phyloP scores from a whole-genome alignment of 2,113 vertebrate genomes.

The Cariama cristata region DNA sequence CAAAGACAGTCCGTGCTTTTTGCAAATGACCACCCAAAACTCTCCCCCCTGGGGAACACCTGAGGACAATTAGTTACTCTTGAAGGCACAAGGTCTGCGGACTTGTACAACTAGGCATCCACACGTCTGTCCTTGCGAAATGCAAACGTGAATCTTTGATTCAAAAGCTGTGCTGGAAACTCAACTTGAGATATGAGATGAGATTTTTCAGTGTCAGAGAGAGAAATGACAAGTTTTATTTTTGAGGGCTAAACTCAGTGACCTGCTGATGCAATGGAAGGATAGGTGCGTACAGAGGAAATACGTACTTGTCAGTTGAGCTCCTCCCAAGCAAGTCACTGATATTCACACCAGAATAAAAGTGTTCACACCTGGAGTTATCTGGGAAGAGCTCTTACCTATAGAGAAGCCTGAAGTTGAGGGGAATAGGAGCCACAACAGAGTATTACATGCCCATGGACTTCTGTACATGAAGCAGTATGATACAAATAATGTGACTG shows the following conservation, averaged over 20 bases:
- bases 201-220: neutral
- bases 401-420: neutral
- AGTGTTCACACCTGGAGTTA: neutral
- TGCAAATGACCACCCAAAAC: neutral
- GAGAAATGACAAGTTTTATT: neutral
- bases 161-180: neutral
- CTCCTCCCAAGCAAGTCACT: neutral
- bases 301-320: neutral
- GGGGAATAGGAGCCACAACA: neutral
- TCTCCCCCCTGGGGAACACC: neutral
- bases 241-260: neutral
- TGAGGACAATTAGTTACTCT: neutral
- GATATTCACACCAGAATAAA: neutral
- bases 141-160: neutral
- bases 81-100: neutral
- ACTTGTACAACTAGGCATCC: neutral
- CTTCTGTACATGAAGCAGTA: neutral
- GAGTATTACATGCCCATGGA: rapidly evolving
- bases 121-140: neutral
- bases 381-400: neutral
- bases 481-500: neutral
- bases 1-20: neutral
- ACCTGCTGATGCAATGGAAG: neutral
- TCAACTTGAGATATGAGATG: neutral
- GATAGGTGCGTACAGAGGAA: neutral